phyloP scores from a whole-genome alignment of 2,113 vertebrate genomes.

The Cisticola juncidis region DNA sequence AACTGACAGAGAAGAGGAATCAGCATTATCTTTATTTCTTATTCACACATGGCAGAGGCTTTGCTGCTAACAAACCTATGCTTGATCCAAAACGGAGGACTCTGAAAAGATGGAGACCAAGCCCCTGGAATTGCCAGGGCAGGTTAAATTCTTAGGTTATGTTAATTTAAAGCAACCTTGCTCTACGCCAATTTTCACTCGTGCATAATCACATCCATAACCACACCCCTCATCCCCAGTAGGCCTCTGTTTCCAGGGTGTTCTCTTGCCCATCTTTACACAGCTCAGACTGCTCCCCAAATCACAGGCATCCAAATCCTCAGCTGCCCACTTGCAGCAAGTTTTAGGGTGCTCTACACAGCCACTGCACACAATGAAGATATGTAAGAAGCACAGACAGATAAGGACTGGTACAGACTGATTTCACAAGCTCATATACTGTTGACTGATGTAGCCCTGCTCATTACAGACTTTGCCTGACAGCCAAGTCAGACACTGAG shows the following conservation, averaged over 20 bases:
- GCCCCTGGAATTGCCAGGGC: not conserved
- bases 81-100: not conserved
- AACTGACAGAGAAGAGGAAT: not conserved
- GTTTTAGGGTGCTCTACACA: not conserved
- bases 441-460: not conserved
- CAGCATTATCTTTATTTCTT: not conserved
- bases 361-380: not conserved
- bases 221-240: not conserved
- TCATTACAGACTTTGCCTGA: not conserved
- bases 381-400: not conserved
- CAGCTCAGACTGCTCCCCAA: not conserved
- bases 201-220: not conserved
- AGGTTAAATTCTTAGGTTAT: not conserved
- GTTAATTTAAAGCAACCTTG: not conserved
- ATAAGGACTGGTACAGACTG: not conserved
- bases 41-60: not conserved
- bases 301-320: not conserved
- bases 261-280: not conserved
- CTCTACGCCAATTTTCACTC: not conserved
- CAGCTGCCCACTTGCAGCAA: not conserved
- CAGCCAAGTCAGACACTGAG: not conserved
- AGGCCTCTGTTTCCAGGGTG: not conserved
- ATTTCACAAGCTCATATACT: not conserved
- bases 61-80: not conserved
- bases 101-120: not conserved